Percentiles rank a stretch among this genome's conserved stretches.
These are phyloP conservation scores for Anhinga rufa DNA, from an alignment of 2,113 vertebrate genomes.

Conservation along the genomic window DNA sequence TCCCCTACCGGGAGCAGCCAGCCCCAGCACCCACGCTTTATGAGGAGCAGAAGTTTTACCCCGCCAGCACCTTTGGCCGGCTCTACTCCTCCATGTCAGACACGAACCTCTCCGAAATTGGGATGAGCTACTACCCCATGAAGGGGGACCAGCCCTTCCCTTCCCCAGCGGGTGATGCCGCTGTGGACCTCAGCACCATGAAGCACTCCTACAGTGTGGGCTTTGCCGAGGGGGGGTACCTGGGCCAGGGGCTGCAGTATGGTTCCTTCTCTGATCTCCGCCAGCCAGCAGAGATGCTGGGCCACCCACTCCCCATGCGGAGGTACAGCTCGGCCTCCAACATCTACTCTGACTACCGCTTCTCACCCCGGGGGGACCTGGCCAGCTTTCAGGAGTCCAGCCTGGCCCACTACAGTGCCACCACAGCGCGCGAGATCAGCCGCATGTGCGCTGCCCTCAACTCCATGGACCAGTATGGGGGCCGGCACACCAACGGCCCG, in stretches of 20 bases:
- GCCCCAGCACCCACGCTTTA: slow-evolving; percentile 57
- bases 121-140: slow-evolving; percentile 80
- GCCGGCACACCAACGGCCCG: slow-evolving; percentile 78
- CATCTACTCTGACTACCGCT: slow-evolving; percentile 88
- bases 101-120: slow-evolving; percentile 86
- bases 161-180: slow-evolving; percentile 73
- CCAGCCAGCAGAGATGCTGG: slow-evolving; percentile 82
- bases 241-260: slow-evolving; percentile 90
- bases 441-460: slow-evolving; percentile 97
- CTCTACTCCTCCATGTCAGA: slow-evolving; percentile 95
- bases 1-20: slow-evolving; percentile 77
- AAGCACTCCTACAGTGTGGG: slow-evolving; percentile 85
- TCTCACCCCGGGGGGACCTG: slow-evolving; percentile 76
- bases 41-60: slow-evolving; percentile 81
- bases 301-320: slow-evolving; percentile 85
- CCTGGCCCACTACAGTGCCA: slow-evolving; percentile 95
- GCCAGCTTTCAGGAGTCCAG: slow-evolving; percentile 87
- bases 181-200: slow-evolving; percentile 88
- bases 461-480: slow-evolving; percentile 91
- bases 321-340: slow-evolving; percentile 96
- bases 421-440: slow-evolving; percentile 94
- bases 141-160: slow-evolving; percentile 82
- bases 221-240: slow-evolving; percentile 79
- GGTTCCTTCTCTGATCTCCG: slow-evolving; percentile 94
- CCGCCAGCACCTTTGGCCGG: slow-evolving; percentile 72